Conservation (phyloP, 2,113 vertebrate genomes). For the Electrona antarctica region DNA sequence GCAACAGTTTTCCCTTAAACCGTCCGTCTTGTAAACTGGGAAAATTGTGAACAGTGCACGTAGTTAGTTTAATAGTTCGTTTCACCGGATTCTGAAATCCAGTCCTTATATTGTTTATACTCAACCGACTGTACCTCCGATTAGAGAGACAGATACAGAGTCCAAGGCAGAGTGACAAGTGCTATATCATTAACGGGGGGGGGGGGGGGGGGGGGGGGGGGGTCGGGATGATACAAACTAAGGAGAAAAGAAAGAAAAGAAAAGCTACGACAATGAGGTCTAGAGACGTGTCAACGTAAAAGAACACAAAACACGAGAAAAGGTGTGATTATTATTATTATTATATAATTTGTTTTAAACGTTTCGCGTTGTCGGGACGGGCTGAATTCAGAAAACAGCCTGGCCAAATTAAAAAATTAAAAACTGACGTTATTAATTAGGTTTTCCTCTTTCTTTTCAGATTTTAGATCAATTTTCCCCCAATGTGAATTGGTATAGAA, state of each 20-base stretch:
- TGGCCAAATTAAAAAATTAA: constrained; percentile 43
- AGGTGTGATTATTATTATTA: not conserved
- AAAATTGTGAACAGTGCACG: constrained; percentile 98
- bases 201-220: constrained; percentile 43
- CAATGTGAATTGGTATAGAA: constrained; percentile 38
- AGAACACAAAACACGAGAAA: constrained; percentile 79
- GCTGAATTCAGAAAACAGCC: constrained; percentile 11
- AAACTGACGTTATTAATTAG: constrained; percentile 20
- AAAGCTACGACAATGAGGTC: constrained; percentile 64
- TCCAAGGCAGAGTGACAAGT: constrained; percentile 97
- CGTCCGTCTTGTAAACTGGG: constrained; percentile 96
- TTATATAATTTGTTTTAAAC: constrained; percentile 8
- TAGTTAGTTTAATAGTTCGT: constrained; percentile 79
- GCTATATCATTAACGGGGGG: constrained; percentile 90
- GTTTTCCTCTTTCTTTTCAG: not conserved
- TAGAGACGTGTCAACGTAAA: constrained; percentile 81
- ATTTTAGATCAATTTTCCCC: constrained; percentile 30
- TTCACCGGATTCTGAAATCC: constrained; percentile 84
- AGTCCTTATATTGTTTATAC: constrained; percentile 90
- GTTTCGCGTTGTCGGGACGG: constrained; percentile 2
- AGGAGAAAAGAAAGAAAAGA: constrained; percentile 38
- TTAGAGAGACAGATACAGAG: constrained; percentile 95
- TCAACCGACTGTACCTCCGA: constrained; percentile 97
- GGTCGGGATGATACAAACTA: constrained; percentile 79
- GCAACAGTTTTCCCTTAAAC: constrained; percentile 92